Conservation (phyloP, 1,140 invertebrate species). For the Meteorus sp. region DNA sequence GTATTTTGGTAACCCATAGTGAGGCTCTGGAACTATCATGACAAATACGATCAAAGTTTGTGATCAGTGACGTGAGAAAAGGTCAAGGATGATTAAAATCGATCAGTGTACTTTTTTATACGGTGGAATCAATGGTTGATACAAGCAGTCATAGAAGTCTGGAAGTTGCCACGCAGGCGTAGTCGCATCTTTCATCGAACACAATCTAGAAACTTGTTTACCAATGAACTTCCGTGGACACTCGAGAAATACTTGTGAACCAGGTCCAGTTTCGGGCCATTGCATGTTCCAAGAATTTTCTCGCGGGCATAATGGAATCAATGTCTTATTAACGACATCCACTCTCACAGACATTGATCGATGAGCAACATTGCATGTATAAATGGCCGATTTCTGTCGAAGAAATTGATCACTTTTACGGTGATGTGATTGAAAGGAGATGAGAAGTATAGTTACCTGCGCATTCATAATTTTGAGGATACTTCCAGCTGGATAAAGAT, state of each 20-base stretch:
- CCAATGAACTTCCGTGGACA: conserved; percentile 62
- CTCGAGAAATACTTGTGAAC: conserved; percentile 62
- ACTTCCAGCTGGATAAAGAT: conserved; percentile 76
- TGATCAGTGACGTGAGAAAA: background rate
- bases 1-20: conserved; percentile 69
- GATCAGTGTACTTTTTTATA: conserved; percentile 63
- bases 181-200: conserved; percentile 62
- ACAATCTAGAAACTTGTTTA: conserved; percentile 59
- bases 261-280: conserved; percentile 68
- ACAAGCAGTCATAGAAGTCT: conserved; percentile 73
- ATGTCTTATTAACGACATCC: conserved; percentile 63
- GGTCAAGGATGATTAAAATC: background rate
- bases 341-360: conserved; percentile 64
- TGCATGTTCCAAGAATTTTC: conserved; percentile 56
- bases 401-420: background rate
- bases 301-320: conserved; percentile 60
- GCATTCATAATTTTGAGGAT: conserved; percentile 76
- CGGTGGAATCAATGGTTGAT: conserved; percentile 65
- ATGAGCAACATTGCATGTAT: conserved; percentile 64
- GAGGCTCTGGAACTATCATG: conserved; percentile 63
- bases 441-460: conserved; percentile 58
- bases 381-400: conserved; percentile 64
- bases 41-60: background rate
- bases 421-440: background rate
- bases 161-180: conserved; percentile 72